These are phyloP conservation scores for Drosophila nebulosa DNA, from an alignment of 1,140 invertebrate species.

Conservation along the genomic window DNA sequence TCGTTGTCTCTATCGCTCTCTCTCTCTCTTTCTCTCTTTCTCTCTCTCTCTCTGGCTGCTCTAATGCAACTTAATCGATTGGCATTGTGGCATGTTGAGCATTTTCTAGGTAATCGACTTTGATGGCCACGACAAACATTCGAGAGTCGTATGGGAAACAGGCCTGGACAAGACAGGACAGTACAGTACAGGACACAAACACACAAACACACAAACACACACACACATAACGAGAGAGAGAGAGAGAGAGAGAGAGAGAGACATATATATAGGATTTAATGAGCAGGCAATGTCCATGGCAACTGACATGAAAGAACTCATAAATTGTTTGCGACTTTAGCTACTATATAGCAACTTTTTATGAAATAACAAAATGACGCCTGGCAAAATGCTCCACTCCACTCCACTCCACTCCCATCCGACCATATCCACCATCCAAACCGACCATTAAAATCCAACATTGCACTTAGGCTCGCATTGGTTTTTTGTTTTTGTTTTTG, in stretches of 20 bases:
- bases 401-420: too few relatives aligned
- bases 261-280: slow-evolving; percentile 28
- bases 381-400: too few relatives aligned
- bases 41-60: background rate
- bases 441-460: slow-evolving; percentile 32
- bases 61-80: slow-evolving; percentile 70
- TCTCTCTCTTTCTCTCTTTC: background rate
- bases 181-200: background rate
- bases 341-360: slow-evolving; percentile 61
- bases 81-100: slow-evolving; percentile 55
- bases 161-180: slow-evolving; percentile 1
- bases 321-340: slow-evolving; percentile 46
- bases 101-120: slow-evolving; percentile 76
- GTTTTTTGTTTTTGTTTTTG: slow-evolving; percentile 64
- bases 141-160: slow-evolving; percentile 28
- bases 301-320: slow-evolving; percentile 49
- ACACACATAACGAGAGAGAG: too few relatives aligned
- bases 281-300: slow-evolving; percentile 26
- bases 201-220: background rate
- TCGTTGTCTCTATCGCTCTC: background rate
- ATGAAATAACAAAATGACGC: background rate
- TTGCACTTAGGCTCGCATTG: slow-evolving; percentile 52
- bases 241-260: too few relatives aligned
- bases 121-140: slow-evolving; percentile 46
- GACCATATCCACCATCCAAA: background rate